phyloP scores from a whole-genome alignment of 1,140 invertebrate genomes.

The Tribolium madens region DNA sequence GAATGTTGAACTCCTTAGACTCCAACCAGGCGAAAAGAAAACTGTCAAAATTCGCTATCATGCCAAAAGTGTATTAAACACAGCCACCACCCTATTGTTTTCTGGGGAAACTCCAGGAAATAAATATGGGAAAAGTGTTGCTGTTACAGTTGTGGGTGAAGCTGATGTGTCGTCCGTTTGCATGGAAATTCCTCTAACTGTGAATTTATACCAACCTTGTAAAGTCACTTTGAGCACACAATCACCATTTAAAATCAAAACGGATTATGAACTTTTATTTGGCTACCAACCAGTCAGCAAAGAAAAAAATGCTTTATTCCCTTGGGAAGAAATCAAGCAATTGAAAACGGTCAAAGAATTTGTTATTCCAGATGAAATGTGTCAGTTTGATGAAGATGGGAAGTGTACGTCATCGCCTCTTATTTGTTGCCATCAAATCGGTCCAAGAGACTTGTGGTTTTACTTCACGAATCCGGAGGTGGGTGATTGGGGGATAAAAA shows the following conservation, averaged over 20 bases:
- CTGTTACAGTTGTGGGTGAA: slow-evolving; percentile 58
- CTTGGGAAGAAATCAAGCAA: slow-evolving; percentile 4
- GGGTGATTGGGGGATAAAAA: slow-evolving; percentile 59
- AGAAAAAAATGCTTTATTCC: not conserved
- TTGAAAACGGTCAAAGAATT: slow-evolving; percentile 14
- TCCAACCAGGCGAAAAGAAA: not conserved
- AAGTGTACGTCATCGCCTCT: slow-evolving; percentile 5
- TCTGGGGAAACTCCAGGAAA: slow-evolving; percentile 60
- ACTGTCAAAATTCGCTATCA: slow-evolving; percentile 50
- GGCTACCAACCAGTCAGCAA: not conserved
- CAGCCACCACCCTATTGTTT: slow-evolving; percentile 59
- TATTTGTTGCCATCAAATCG: slow-evolving; percentile 42
- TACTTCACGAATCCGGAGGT: slow-evolving; percentile 53
- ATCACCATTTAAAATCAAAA: slow-evolving; percentile 53
- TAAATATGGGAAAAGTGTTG: slow-evolving; percentile 59
- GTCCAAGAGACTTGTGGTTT: slow-evolving; percentile 32
- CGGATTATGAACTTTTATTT: not conserved
- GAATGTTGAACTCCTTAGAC: not conserved
- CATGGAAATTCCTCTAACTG: slow-evolving; percentile 48
- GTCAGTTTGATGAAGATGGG: slow-evolving; percentile 48
- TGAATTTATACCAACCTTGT: slow-evolving; percentile 55
- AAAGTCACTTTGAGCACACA: slow-evolving; percentile 52
- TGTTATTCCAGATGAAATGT: slow-evolving; percentile 54
- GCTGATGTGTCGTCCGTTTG: not conserved
- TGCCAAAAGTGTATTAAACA: slow-evolving; percentile 46